Percentiles rank a stretch among this genome's conserved stretches.
phyloP scores from a whole-genome alignment of 2,113 vertebrate species.

The Nannospalax galili region DNA sequence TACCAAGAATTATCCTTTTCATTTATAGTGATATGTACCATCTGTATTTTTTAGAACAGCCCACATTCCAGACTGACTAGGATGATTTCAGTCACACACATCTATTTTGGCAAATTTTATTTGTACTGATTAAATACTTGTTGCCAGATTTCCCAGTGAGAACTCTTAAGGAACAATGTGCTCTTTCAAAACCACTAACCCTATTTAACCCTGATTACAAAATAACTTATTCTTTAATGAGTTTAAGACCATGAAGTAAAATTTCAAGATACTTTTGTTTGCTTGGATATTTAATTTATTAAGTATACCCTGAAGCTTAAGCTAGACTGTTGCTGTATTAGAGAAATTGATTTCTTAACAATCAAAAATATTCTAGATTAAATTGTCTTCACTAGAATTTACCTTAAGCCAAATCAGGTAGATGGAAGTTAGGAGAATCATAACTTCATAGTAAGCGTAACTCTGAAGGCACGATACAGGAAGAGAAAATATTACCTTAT shows the following conservation, averaged over 20 bases:
- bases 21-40: neutral
- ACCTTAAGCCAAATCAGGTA: neutral
- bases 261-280: neutral
- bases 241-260: slow-evolving; percentile 26
- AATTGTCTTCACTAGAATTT: slow-evolving; percentile 21
- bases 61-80: neutral
- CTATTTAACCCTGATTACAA: slow-evolving; percentile 24
- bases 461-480: neutral
- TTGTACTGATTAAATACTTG: slow-evolving; percentile 48
- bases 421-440: neutral
- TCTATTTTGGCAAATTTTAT: neutral
- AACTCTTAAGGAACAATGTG: slow-evolving; percentile 25
- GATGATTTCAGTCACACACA: neutral
- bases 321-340: neutral
- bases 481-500: neutral
- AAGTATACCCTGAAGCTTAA: neutral
- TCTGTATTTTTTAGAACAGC: neutral
- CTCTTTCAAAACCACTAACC: slow-evolving; percentile 32
- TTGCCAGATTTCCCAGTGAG: slow-evolving; percentile 42
- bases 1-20: slow-evolving; percentile 24
- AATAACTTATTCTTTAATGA: slow-evolving; percentile 27
- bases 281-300: neutral
- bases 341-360: neutral
- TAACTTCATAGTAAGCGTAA: neutral
- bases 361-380: neutral